A percentile compares a stretch with the other conserved stretches of the same genome.
phyloP scores from a whole-genome alignment of 1,140 invertebrate species.

The Armadillidium nasatum region DNA sequence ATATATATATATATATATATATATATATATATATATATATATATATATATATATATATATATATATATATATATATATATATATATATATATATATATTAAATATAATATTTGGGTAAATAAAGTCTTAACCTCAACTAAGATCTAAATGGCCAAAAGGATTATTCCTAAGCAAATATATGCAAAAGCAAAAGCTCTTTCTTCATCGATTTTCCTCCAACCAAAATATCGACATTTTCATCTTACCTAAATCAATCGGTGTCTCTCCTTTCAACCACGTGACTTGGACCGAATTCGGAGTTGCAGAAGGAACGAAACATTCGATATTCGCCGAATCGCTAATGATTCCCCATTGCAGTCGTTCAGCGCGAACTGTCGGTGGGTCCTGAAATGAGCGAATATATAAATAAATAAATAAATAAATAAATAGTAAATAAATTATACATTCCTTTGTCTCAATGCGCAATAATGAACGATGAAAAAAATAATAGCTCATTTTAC shows the following conservation, averaged over 20 bases:
- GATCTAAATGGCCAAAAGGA: no score
- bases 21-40: slow-evolving; percentile 18
- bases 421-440: no score
- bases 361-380: slow-evolving; percentile 73
- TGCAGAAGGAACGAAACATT: slow-evolving; percentile 82
- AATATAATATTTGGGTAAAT: neutral
- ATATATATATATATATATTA: neutral
- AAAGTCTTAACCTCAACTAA: no score
- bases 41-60: slow-evolving; percentile 22
- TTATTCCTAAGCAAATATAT: no score
- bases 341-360: slow-evolving; percentile 76
- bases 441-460: no score
- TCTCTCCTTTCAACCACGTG: slow-evolving; percentile 40
- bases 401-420: no score
- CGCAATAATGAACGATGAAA: no score
- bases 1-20: neutral
- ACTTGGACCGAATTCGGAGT: slow-evolving; percentile 61
- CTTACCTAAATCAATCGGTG: slow-evolving; percentile 39
- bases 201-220: no score
- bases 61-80: slow-evolving; percentile 22
- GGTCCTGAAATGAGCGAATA: slow-evolving; percentile 49
- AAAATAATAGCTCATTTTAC: no score
- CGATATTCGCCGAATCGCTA: slow-evolving; percentile 75
- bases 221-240: neutral
- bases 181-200: no score